phyloP scores from a whole-genome alignment of 2,113 vertebrate genomes.

The Panthera leo region DNA sequence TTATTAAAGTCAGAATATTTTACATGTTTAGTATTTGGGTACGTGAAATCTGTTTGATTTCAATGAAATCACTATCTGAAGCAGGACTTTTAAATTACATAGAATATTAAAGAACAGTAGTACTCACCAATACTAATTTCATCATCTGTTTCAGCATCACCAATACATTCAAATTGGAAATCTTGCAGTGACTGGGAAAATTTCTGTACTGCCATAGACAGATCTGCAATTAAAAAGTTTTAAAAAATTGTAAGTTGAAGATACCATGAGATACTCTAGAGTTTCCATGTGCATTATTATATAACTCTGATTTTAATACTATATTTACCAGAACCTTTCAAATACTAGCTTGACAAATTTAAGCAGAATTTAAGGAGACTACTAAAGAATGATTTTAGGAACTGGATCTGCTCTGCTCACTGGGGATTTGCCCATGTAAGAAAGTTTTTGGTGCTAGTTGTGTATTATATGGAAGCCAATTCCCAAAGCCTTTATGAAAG shows the following conservation, averaged over 20 bases:
- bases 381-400: neutral
- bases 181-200: slow-evolving; percentile 96
- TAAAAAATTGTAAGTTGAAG: neutral
- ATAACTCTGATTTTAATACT: neutral
- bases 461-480: neutral
- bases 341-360: neutral
- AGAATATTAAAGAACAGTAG: neutral
- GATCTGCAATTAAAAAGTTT: slow-evolving; percentile 85
- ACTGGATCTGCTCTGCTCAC: neutral
- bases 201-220: slow-evolving; percentile 95
- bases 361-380: neutral
- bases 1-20: neutral
- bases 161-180: slow-evolving; percentile 97
- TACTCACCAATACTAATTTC: slow-evolving; percentile 97
- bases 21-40: neutral
- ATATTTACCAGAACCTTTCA: neutral
- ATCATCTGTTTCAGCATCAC: slow-evolving; percentile 96
- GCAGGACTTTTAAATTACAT: neutral
- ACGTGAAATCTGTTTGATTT: neutral
- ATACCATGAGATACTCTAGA: neutral
- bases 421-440: neutral
- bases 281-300: neutral
- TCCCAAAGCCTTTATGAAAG: neutral
- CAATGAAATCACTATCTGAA: neutral
- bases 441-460: neutral